phyloP scores from a whole-genome alignment of 2,113 vertebrate species.

The Neolamprologus tretocephalus region DNA sequence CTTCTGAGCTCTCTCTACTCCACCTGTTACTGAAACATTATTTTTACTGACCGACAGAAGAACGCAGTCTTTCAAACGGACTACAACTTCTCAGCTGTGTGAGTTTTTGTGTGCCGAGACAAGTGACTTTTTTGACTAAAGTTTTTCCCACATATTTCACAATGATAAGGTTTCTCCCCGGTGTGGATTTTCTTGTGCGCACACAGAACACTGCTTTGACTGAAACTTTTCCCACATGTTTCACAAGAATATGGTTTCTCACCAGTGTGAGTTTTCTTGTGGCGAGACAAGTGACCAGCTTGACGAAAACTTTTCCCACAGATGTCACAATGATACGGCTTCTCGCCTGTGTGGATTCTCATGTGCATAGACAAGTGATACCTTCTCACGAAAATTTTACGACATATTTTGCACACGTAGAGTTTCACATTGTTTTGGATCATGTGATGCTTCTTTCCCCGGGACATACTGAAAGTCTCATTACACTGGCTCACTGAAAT shows the following conservation, averaged over 20 bases:
- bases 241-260: not conserved
- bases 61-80: not conserved
- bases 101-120: not conserved
- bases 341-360: not conserved
- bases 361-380: not conserved
- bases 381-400: not conserved
- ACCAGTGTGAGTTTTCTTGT: not conserved
- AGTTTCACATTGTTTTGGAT: not conserved
- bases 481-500: not conserved
- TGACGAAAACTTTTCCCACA: not conserved
- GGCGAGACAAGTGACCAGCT: not conserved
- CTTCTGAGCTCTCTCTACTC: not conserved
- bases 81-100: not conserved
- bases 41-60: not conserved
- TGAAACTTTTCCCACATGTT: not conserved
- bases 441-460: not conserved
- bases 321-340: not conserved
- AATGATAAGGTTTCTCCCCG: not conserved
- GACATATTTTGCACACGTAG: not conserved
- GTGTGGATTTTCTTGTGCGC: not conserved
- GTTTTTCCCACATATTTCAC: not conserved
- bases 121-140: not conserved
- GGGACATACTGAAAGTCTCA: not conserved
- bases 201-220: not conserved
- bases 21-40: not conserved